Conservation (phyloP, 1,140 invertebrate species). For the Drosophila neocordata region DNA sequence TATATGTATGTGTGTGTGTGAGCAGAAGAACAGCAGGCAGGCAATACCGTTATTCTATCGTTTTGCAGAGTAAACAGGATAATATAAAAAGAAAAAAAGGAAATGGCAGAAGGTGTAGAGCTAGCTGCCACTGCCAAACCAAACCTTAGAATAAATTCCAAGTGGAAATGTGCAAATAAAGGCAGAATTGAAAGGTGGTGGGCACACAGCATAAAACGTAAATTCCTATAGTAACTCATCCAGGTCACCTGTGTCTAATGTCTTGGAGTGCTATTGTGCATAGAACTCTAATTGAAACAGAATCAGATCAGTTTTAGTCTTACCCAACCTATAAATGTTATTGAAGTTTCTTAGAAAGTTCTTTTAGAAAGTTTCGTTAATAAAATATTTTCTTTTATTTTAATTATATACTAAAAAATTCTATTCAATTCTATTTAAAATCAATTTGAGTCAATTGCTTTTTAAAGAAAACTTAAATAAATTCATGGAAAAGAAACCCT, state of each 20-base stretch:
- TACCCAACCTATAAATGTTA: too few species aligned
- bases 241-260: not conserved
- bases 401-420: too few species aligned
- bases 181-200: not conserved
- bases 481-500: not conserved
- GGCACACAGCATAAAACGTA: not conserved
- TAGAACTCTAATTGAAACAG: not conserved
- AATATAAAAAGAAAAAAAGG: not conserved
- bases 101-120: not conserved
- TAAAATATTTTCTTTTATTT: too few species aligned
- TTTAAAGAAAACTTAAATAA: too few species aligned
- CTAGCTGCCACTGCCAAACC: not conserved
- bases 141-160: not conserved
- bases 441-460: too few species aligned
- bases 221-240: not conserved
- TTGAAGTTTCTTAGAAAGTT: too few species aligned
- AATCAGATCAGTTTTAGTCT: too few species aligned
- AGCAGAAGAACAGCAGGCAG: not conserved
- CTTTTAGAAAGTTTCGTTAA: too few species aligned
- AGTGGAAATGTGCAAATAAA: conserved; percentile 1
- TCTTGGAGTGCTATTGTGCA: not conserved
- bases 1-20: not conserved
- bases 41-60: conserved; percentile 8
- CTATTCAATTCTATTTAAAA: too few species aligned
- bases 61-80: conserved; percentile 1